Evolutionary conservation across 2,113 vertebrate species (phyloP), one percentile per base, ranked within the genome.

Genomic region (Pampusana beccarii): DNA sequence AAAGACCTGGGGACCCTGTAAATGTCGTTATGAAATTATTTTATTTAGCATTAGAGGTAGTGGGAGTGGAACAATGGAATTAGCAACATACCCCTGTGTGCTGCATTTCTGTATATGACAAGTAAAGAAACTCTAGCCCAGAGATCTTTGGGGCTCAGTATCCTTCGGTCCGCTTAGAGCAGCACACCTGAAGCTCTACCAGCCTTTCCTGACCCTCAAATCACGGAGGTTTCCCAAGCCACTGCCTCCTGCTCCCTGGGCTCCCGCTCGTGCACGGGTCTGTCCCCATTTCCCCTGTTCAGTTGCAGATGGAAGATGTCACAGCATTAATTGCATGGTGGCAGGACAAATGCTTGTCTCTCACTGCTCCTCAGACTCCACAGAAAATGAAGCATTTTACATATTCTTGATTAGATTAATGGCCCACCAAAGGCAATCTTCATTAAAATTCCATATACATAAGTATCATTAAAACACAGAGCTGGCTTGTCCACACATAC

Each of bases 391-490:
- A 82, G 31, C n/a, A 51, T 87, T 94, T 93, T 82, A 62, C n/a
- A 23, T 92, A 69, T 75, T 85, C 62, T 70, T 73, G 50, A 70
- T 94, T 85, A 94, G 74, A 95, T 2, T 1, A 94, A 96, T 85
- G 46, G 31, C 29, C n/a, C 60, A 90, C 66, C 80, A 53, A 93
- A 91, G 84, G 87, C 53, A 94, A 80, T 88, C 83, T 70, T 95
- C 86, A 91, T 97, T 95, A 93, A 91, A 90, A 95, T 95, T 92
- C 78, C 54, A 65, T 66, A 81, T 91, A 50, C 70, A 23, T 65
- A 72, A 58, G 11, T 82, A 85, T 69, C 90, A 73, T 90, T 95
- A 88, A 90, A 95, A 77, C 50, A 57, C 28, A 88, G 62, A 72
- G 73, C 84, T 81, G 38, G 36, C 87, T 85, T 92, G 91, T 95